Evolutionary conservation across 2,888 invertebrate species (phyloP).

Genomic region (Ennomos quercinarius): DNA sequence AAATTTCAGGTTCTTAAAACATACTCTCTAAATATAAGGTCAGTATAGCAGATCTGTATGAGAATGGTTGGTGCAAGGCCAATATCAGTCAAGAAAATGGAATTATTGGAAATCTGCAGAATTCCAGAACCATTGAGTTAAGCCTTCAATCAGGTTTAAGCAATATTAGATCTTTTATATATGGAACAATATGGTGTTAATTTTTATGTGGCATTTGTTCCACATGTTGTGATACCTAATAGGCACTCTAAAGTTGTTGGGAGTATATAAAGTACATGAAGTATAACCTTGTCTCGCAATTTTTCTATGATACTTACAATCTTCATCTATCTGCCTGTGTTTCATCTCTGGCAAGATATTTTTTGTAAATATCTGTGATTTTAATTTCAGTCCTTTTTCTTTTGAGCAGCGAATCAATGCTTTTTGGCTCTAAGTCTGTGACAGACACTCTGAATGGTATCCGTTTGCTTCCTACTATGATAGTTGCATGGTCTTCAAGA

Average conservation of each 20-base stretch:
- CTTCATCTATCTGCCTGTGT: constrained; percentile 5
- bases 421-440: constrained; percentile 89
- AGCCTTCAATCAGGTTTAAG: neutral
- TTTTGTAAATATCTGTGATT: constrained; percentile 60
- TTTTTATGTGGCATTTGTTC: no score
- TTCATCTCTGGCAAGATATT: constrained; percentile 35
- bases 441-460: constrained; percentile 84
- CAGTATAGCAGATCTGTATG: no score
- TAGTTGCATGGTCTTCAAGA: constrained; percentile 48
- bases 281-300: no score
- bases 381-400: constrained; percentile 62
- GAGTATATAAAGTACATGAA: no score
- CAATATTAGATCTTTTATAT: neutral
- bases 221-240: no score
- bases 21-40: no score
- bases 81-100: no score
- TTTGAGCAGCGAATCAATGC: constrained; percentile 62
- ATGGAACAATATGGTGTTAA: neutral
- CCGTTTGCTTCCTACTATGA: constrained; percentile 60
- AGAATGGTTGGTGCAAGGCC: no score
- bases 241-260: no score
- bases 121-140: no score
- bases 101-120: no score
- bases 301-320: constrained; percentile 15
- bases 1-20: no score